These are phyloP conservation scores for Riptortus pedestris DNA, from an alignment of 1,140 invertebrate genomes.

Conservation along the genomic window DNA sequence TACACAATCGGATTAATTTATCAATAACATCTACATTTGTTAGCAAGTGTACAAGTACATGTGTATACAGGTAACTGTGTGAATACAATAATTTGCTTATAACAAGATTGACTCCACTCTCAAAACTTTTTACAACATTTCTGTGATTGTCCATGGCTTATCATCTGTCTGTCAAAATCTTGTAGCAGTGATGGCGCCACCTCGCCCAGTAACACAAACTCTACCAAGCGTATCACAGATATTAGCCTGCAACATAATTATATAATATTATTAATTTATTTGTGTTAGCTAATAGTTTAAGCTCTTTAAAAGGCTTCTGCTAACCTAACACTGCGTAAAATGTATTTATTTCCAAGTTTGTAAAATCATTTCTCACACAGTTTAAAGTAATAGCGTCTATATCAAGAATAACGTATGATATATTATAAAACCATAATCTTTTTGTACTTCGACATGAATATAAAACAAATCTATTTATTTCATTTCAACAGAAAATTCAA, in stretches of 20 bases:
- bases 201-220: neutral
- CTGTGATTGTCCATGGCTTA: slow-evolving; percentile 11
- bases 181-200: neutral
- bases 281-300: neutral
- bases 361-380: neutral
- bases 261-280: neutral
- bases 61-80: neutral
- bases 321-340: neutral
- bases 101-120: neutral
- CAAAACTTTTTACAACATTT: neutral
- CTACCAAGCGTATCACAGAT: neutral
- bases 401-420: no score
- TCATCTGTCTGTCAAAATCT: slow-evolving; percentile 9
- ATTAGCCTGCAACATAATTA: neutral
- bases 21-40: neutral
- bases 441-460: no score
- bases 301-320: neutral
- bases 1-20: neutral
- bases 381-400: neutral
- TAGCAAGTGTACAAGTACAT: neutral
- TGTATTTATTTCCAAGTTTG: neutral
- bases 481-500: no score
- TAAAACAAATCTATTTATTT: no score
- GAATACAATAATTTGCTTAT: neutral
- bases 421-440: no score